Base-by-base conservation (phyloP, 2,888 invertebrate genomes). In the Temnothorax ravouxi region DNA sequence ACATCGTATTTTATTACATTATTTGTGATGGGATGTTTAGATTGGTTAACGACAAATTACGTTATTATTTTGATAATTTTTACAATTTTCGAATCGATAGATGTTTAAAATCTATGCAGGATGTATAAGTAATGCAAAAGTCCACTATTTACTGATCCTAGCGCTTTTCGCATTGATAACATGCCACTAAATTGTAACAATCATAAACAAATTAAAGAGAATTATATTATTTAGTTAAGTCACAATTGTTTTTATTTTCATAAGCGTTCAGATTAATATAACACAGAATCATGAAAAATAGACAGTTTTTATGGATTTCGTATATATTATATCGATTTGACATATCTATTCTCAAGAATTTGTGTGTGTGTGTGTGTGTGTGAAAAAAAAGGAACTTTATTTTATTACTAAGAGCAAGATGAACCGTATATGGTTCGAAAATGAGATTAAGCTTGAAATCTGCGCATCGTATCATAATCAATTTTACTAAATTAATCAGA, bases 321-420 rank as follows among this genome's bases (percentile, higher is more conserved):
- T 34, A 11, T 38, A n/a, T 18, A 11, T 38, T 9, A 15, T 47
- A 4, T 47, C 15, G 47, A 47, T 47, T 47, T 41, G n/a, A 34
- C 8, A 34, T 41, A 64, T 64, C 3, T 50, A 50, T 69, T 69
- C 6, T 69, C 29, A 13, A 50, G 15, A 38, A 34, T 15, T 52
- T 71, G 9, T n/a, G n/a, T n/a, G n/a, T n/a, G n/a, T n/a, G n/a
- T n/a, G n/a, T n/a, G n/a, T n/a, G n/a, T n/a, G n/a, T n/a, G n/a
- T n/a, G n/a, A n/a, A n/a, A n/a, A n/a, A n/a, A n/a, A 71, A 71
- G 21, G 54, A 71, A 34, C n/a, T 52, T 38, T 21, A 52, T 52
- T 52, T 69, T 52, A 34, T 71, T 15, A 54, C 15, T 21, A 38
- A 15, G 52, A 71, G 50, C 69, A 69, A 71, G 21, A 21, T 54